phyloP scores from a whole-genome alignment of 2,888 invertebrate species.

The Coelopa pilipes region DNA sequence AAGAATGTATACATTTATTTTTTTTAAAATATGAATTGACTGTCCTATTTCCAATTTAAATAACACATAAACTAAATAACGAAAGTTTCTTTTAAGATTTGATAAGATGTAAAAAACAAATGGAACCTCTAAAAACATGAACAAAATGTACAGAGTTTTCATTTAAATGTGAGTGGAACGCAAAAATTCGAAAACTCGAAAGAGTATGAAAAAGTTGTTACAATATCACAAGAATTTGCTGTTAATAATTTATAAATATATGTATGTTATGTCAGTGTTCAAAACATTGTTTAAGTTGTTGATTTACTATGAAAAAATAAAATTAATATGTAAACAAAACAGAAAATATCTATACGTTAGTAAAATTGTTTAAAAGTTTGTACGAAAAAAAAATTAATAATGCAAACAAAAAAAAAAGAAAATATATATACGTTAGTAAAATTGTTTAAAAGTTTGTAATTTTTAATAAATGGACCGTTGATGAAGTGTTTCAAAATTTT shows the following conservation, averaged over 20 bases:
- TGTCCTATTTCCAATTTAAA: too few relatives aligned
- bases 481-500: too few relatives aligned
- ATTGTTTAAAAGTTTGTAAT: slow-evolving; percentile 16
- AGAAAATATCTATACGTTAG: slow-evolving; percentile 2
- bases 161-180: too few relatives aligned
- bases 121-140: too few relatives aligned
- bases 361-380: slow-evolving; percentile 9
- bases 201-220: slow-evolving; percentile 3
- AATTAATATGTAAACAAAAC: slow-evolving; percentile 8
- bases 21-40: too few relatives aligned
- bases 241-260: slow-evolving; percentile 24
- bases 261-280: slow-evolving; percentile 15
- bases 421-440: slow-evolving; percentile 5
- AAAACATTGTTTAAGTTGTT: slow-evolving; percentile 11
- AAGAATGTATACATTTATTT: too few relatives aligned
- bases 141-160: too few relatives aligned
- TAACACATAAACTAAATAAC: too few relatives aligned
- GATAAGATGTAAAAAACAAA: too few relatives aligned
- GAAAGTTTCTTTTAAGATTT: too few relatives aligned
- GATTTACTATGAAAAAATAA: slow-evolving; percentile 3
- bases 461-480: slow-evolving; percentile 26
- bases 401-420: not conserved
- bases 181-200: not conserved
- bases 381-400: not conserved
- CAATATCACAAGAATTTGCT: slow-evolving; percentile 17